A percentile compares a stretch with the other conserved stretches of the same genome.
These are phyloP conservation scores for Prietella phreatophila DNA, from an alignment of 2,113 vertebrate genomes.

Conservation along the genomic window DNA sequence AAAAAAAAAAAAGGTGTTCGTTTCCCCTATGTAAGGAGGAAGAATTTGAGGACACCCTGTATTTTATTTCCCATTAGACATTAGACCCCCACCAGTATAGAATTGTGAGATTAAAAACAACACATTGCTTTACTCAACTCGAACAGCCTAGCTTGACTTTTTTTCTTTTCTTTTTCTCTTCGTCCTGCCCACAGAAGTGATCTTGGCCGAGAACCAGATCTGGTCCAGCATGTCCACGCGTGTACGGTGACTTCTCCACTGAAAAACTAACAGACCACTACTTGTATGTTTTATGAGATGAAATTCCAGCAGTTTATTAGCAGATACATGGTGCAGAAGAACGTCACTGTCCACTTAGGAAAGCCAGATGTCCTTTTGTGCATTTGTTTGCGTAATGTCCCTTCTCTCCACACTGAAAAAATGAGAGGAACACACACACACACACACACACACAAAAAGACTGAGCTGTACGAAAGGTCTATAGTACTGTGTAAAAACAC, in stretches of 20 bases:
- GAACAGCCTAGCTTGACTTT: background rate
- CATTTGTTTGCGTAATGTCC: constrained; percentile 99
- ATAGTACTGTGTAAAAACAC: too few relatives aligned
- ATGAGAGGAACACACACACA: constrained; percentile 37
- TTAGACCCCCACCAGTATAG: background rate
- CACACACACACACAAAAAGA: constrained; percentile 10
- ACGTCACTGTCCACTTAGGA: constrained; percentile 92
- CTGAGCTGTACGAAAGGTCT: background rate
- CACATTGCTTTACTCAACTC: background rate
- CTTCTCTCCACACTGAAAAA: constrained; percentile 91
- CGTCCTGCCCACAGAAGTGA: background rate
- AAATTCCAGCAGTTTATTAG: constrained; percentile 28
- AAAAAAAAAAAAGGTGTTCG: too few relatives aligned
- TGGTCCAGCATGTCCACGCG: background rate
- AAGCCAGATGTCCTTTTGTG: constrained; percentile 96
- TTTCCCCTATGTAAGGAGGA: too few relatives aligned
- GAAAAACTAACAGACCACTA: constrained; percentile 10
- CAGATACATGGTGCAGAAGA: background rate
- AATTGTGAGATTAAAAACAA: background rate
- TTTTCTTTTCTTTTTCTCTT: background rate
- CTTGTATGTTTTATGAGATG: constrained; percentile 1
- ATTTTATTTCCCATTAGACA: background rate
- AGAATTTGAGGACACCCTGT: too few relatives aligned
- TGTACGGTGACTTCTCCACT: background rate
- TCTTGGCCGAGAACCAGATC: background rate